Evolutionary conservation across 2,113 vertebrate species (phyloP).

Genomic region (Myiozetetes cayanensis): DNA sequence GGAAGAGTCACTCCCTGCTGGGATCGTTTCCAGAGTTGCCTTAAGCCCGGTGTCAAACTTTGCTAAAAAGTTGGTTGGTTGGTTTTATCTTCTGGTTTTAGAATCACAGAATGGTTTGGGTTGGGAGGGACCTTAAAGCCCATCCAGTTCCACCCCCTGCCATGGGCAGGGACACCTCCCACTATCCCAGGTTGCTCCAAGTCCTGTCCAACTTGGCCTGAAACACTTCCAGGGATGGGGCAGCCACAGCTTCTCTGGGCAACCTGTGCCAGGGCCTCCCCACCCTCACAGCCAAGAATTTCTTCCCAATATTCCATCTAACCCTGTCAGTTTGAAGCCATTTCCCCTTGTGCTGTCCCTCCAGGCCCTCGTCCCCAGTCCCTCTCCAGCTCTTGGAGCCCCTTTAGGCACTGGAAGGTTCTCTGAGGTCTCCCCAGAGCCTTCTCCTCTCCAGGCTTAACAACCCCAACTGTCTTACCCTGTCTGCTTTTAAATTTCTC

Average conservation of each 20-base stretch:
- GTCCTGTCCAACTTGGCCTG: accelerated
- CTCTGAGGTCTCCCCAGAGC: background rate
- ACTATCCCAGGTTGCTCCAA: background rate
- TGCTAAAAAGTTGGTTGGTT: background rate
- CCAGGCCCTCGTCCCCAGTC: accelerated
- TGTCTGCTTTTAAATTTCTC: background rate
- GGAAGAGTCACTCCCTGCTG: background rate
- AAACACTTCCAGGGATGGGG: accelerated
- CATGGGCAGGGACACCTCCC: background rate
- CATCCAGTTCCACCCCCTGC: background rate
- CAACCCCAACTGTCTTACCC: background rate
- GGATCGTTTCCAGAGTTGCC: accelerated
- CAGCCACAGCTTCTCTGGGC: background rate
- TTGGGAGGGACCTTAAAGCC: background rate
- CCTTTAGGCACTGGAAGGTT: background rate
- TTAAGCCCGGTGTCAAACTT: background rate
- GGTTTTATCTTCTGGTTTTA: background rate
- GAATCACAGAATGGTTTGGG: background rate
- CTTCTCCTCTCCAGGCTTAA: background rate
- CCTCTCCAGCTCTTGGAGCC: background rate
- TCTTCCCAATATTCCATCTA: background rate
- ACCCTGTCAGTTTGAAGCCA: background rate
- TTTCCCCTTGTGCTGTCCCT: background rate
- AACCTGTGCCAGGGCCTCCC: background rate
- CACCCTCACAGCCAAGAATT: background rate